Evolutionary conservation across 2,888 invertebrate species (phyloP).

Genomic region (Myathropa florea): DNA sequence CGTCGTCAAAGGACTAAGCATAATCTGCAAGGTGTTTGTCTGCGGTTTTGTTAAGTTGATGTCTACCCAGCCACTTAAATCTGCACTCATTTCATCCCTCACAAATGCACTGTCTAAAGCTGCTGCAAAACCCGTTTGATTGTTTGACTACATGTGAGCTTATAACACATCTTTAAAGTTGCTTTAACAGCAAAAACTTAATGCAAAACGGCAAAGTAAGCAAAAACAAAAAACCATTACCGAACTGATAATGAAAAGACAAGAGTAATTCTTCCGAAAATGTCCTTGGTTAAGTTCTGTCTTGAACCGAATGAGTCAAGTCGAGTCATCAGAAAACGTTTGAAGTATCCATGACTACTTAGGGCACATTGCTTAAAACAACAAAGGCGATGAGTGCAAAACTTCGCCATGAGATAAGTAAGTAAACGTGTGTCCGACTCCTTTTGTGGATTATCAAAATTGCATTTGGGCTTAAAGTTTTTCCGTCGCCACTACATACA

Average conservation of each 20-base stretch:
- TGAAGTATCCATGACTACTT: constrained; percentile 30
- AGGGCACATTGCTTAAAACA: constrained; percentile 7
- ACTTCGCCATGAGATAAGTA: constrained; percentile 44
- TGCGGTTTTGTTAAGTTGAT: no score
- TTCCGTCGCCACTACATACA: neutral
- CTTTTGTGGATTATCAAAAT: constrained; percentile 53
- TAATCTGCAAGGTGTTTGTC: no score
- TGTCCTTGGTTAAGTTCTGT: neutral
- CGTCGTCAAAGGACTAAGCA: no score
- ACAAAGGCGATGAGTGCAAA: constrained; percentile 46
- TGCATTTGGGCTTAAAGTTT: constrained; percentile 48
- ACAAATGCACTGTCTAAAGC: no score
- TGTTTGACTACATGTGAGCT: no score
- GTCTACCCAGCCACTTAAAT: no score
- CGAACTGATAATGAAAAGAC: neutral
- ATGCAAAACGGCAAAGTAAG: neutral
- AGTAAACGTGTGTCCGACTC: constrained; percentile 38
- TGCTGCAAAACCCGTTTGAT: no score
- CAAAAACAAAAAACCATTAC: neutral
- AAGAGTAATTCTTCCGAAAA: neutral
- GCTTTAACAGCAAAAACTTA: neutral
- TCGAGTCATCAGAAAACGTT: constrained; percentile 5
- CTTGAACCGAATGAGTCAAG: neutral
- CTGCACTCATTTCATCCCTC: no score
- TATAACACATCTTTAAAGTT: neutral